Base-by-base conservation (phyloP, 2,113 vertebrate genomes). In the Thomomys bottae region DNA sequence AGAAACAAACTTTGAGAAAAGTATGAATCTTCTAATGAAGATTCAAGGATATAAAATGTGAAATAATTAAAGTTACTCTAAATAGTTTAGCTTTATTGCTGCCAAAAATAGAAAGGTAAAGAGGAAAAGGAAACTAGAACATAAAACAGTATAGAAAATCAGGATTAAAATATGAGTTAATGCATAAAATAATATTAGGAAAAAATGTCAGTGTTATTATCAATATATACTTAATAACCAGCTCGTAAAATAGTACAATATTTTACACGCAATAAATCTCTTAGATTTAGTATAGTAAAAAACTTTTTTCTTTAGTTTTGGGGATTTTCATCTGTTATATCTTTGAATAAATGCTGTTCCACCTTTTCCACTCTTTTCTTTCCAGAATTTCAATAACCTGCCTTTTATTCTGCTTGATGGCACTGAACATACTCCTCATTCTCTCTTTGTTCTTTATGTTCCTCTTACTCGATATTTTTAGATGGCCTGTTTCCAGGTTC, bases 21-120 rank as follows among this genome's bases (percentile, higher is more conserved):
- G 49, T 54, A 54, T 54, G 11, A 79, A 57, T 40, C 38, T 68
- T 40, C 10, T 67, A 73, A 70, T 72, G 23, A 49, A 78, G 11
- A 88, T 9, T 70, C 34, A 72, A 57, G 24, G 57, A 68, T 32
- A 72, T 94, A 59, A 91, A 68, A 70, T 34, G 40, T 15, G 4
- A 63, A 10, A 75, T 71, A 23, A 87, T 83, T 89, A 89, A 79
- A 75, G 87, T 38, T 34, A 63, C 17, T 66, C 76, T 83, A 82
- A 66, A n/a, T 81, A 94, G 54, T 54, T 7, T 12, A 45, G 4
- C 5, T 89, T 54, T 75, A 45, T 0, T 28, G 1, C 18, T 76
- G 30, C 34, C 18, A 66, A 61, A 5, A 7, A 85, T 32, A 83
- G 21, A 73, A 67, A 71, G 36, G 24, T 32, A 70, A 14, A 67